Conservation (phyloP, 2,797 vertebrate species). For the Tragelaphus eurycerus region DNA sequence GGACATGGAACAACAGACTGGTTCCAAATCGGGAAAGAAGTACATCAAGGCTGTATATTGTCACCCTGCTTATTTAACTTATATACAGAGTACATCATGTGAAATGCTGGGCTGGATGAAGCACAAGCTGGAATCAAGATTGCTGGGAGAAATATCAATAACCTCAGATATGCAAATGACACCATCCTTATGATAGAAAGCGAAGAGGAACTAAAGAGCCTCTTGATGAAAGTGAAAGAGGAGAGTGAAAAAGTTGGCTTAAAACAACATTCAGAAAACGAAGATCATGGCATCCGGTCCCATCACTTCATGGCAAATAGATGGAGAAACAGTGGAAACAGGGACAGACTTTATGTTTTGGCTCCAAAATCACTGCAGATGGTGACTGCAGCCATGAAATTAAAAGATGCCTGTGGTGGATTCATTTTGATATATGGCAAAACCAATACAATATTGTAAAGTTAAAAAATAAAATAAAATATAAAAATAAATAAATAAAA, state of each 20-base stretch:
- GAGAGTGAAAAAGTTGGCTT: not conserved
- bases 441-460: no score
- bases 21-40: not conserved
- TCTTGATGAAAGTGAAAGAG: not conserved
- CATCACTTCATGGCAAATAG: not conserved
- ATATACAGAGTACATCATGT: not conserved
- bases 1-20: not conserved
- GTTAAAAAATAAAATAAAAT: no score
- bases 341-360: not conserved
- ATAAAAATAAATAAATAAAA: no score
- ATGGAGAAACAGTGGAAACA: not conserved
- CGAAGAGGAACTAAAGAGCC: not conserved
- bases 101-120: not conserved
- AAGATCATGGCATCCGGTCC: not conserved
- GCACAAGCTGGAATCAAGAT: not conserved
- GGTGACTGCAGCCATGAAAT: not conserved
- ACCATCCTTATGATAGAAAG: not conserved
- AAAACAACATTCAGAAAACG: not conserved
- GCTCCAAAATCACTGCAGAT: not conserved
- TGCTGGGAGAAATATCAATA: not conserved
- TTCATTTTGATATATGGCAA: no score
- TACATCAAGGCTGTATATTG: not conserved
- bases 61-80: not conserved
- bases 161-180: not conserved
- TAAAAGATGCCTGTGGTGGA: not conserved